Percentiles rank a stretch among this genome's conserved stretches.
Conservation (phyloP, 2,888 invertebrate species). For the Leucophora obtusa region DNA sequence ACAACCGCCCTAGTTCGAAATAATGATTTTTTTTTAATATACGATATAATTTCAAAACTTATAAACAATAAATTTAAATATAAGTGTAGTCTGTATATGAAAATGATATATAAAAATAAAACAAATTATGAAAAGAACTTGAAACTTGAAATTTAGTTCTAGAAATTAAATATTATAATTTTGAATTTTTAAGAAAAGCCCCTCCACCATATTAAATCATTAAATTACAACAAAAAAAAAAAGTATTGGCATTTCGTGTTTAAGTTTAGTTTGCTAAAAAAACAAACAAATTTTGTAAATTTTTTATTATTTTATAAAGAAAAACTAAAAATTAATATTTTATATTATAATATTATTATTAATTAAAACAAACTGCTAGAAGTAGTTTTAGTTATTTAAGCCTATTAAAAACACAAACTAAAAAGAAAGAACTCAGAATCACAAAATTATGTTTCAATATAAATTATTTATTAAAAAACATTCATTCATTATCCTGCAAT, state of each 20-base stretch:
- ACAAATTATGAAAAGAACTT: constrained; percentile 15
- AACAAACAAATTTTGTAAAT: constrained; percentile 35
- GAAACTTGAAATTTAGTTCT: constrained; percentile 34
- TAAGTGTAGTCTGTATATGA: constrained; percentile 63
- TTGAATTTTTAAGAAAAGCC: constrained; percentile 23
- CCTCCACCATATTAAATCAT: constrained; percentile 44
- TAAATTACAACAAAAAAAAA: constrained; percentile 1
- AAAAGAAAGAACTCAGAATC: constrained; percentile 39
- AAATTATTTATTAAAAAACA: constrained; percentile 16
- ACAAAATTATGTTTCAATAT: constrained; percentile 31
- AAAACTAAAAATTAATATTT: constrained; percentile 12
- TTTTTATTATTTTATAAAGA: constrained; percentile 19
- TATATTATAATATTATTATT: constrained; percentile 32
- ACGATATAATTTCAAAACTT: constrained; percentile 37
- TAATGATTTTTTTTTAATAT: constrained; percentile 11
- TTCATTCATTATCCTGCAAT: too few species aligned
- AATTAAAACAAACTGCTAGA: constrained; percentile 31
- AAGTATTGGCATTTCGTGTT: constrained; percentile 54
- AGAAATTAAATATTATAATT: constrained; percentile 31
- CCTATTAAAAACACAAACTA: constrained; percentile 29
- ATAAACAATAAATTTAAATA: constrained; percentile 4
- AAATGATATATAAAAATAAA: constrained; percentile 26
- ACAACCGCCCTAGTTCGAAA: constrained; percentile 49
- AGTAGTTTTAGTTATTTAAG: constrained; percentile 45
- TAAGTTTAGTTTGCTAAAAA: constrained; percentile 36